phyloP scores from a whole-genome alignment of 2,113 vertebrate genomes.

The Origma solitaria region DNA sequence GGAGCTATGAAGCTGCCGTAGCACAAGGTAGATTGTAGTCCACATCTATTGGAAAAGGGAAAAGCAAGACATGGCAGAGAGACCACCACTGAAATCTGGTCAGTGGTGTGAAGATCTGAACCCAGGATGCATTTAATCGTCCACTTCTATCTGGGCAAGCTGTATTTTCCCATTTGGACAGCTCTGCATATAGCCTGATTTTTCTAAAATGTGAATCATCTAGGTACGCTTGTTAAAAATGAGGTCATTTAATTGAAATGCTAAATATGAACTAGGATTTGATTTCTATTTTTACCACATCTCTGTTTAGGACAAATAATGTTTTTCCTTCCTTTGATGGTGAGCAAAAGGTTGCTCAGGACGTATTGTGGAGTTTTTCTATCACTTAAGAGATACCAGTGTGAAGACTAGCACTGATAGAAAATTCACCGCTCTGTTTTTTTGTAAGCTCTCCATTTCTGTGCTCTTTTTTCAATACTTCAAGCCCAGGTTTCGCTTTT shows the following conservation, averaged over 20 bases:
- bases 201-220: slow-evolving; percentile 34
- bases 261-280: neutral
- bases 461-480: neutral
- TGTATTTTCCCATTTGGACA: neutral
- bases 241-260: slow-evolving; percentile 46
- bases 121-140: neutral
- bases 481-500: neutral
- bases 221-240: slow-evolving; percentile 25
- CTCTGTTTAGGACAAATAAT: neutral
- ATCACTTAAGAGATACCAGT: neutral
- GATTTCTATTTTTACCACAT: slow-evolving; percentile 22
- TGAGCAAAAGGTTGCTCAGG: neutral
- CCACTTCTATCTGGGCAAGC: neutral
- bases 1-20: neutral
- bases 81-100: neutral
- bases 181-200: neutral
- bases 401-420: neutral
- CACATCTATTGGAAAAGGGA: neutral
- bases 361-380: neutral
- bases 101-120: neutral
- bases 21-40: neutral
- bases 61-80: neutral
- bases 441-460: neutral
- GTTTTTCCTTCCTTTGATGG: neutral
- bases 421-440: neutral